Base-by-base conservation (phyloP, 1,140 invertebrate genomes). In the Potamilus streckersoni region DNA sequence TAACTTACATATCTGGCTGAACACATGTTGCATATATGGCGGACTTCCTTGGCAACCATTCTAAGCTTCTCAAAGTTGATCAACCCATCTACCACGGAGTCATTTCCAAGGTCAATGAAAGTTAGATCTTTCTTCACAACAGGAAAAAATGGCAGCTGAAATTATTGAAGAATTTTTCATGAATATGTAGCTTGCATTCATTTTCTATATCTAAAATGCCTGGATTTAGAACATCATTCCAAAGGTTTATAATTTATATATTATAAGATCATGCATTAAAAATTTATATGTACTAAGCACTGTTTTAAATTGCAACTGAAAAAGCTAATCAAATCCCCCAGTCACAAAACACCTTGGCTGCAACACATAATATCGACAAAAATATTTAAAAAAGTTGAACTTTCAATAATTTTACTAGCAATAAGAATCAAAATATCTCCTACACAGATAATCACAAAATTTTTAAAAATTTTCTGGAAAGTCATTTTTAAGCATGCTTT, bases 1-100 rank as follows among this genome's bases (percentile, higher is more conserved):
- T 72, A 65, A 86, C 89, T 87, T 80, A 91, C 91, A 82, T 91
- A 92, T 81, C 95, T 95, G n/a, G 96, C 96, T 73, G 96, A 97
- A 87, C 96, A 97, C 96, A 99, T 98, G 87, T 97, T 96, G 68
- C 85, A 96, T 20, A 99, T 91, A 65, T 95, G 93, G 80, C 97
- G 92, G 16, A 99, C 95, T 92, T 99, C 98, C 89, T 98, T 98
- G 8, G 98, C 96, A 77, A 99, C 96, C 96, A 99, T 99, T 79
- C 98, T 91, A 63, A 99, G 91, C 87, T 99, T 99, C 89, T 99
- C 98, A 89, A 99, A 99, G 91, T 99, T 99, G 55, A 92, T 83
- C 81, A 99, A 91, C 59, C 93, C 93, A 89, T 99, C 97, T 8
- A 98, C 95, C 85, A 93, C 93, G 0, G 97, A 96, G 89, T 99